Evolutionary conservation across 1,140 invertebrate species (phyloP).

Genomic region (Lethrus apterus): DNA sequence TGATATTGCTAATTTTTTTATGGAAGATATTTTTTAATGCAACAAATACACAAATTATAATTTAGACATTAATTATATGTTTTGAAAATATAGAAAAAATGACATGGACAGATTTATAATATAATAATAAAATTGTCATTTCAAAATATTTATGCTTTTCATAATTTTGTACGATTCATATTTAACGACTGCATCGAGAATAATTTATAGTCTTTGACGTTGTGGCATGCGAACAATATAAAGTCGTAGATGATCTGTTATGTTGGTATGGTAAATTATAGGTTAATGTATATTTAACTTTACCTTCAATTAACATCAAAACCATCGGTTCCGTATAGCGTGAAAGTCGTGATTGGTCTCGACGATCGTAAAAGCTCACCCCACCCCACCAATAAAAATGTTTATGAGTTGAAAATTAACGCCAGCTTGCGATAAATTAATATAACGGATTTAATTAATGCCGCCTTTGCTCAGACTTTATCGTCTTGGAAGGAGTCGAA

Average conservation of each 20-base stretch:
- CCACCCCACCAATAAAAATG: slow-evolving; percentile 22
- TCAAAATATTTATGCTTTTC: no score
- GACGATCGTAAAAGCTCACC: slow-evolving; percentile 12
- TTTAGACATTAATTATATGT: no score
- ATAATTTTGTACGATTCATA: no score
- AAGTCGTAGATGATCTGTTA: slow-evolving; percentile 1
- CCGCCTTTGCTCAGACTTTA: neutral
- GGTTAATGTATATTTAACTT: slow-evolving; percentile 16
- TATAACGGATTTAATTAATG: slow-evolving; percentile 29
- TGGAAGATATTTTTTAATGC: no score
- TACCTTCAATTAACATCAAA: slow-evolving; percentile 18
- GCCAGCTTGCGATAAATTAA: slow-evolving; percentile 25
- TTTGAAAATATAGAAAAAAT: no score
- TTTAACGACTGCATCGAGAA: no score
- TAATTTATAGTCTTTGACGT: no score
- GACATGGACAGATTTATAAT: no score
- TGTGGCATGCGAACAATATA: neutral
- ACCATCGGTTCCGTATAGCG: slow-evolving; percentile 11
- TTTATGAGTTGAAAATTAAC: slow-evolving; percentile 26
- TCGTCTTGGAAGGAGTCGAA: neutral
- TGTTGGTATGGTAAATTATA: slow-evolving; percentile 16
- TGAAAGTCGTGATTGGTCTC: slow-evolving; percentile 15
- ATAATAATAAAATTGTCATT: no score
- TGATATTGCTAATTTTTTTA: no score
- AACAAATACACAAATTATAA: no score